Evolutionary conservation across 2,113 vertebrate genomes (phyloP), one percentile per base, ranked within the genome.

Genomic region (Macrotis lagotis): DNA sequence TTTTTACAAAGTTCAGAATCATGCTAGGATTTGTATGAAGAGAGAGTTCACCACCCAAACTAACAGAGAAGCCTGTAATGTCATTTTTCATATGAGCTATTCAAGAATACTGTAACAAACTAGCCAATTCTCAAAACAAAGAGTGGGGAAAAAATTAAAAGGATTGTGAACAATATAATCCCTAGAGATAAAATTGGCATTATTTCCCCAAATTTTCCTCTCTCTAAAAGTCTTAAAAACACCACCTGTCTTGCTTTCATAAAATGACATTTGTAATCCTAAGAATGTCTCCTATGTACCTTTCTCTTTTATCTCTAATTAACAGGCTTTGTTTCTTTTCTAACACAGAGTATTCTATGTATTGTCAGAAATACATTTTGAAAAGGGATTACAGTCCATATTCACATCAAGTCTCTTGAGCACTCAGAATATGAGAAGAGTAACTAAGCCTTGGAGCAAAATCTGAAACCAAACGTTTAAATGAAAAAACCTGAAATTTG

Each of bases 311-410:
- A 92, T 6, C 10, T 2, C 8, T 6, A 91, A 22, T 66, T 93
- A 92, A 91, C 12, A 92, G 7, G 74, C 59, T n/a, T 25, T 52
- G 37, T 93, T 93, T 91, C 89, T 92, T 51, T 92, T 74, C 52
- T 53, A 96, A 93, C 51, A 90, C 59, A 59, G 19, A 9, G 14
- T 94, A 94, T 51, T 89, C 25, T 22, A 4, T 7, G 1, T 92
- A 88, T 59, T 89, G 7, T 74, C 89, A 44, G 94, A 93, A 93
- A 55, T 44, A 49, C 25, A n/a, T 91, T 93, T 91, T 52, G 31
- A 91, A 90, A 93, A 90, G 25, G 88, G 93, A 31, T 52, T 51
- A 55, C 83, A 50, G 19, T 83, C 51, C 8, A 50, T 74, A 91
- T 24, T 47, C 51, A 94, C 51, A 44, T 8, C 94, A 95, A 90